Conservation (phyloP, 2,888 invertebrate species). For the Dichetophora obliterata region DNA sequence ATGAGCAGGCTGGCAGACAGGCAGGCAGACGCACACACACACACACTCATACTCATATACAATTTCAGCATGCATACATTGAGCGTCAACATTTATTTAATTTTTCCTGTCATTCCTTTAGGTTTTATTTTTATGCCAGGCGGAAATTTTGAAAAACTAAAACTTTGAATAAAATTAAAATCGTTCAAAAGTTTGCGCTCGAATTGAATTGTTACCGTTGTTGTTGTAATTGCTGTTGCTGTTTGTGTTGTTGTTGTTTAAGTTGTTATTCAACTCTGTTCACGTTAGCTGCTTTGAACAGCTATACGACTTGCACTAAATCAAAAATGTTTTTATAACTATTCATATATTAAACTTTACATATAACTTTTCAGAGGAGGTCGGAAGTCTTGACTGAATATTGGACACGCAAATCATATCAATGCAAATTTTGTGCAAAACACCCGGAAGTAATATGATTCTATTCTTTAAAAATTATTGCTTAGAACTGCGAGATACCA, state of each 20-base stretch:
- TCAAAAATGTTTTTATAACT: too few relatives aligned
- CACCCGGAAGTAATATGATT: too few relatives aligned
- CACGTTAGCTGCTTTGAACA: background rate
- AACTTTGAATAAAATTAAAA: constrained; percentile 38
- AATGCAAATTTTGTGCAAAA: too few relatives aligned
- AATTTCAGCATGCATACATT: background rate
- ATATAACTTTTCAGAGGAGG: too few relatives aligned
- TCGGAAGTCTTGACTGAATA: too few relatives aligned
- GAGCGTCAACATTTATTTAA: constrained; percentile 34
- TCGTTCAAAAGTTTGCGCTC: constrained; percentile 27
- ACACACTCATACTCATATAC: background rate
- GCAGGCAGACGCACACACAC: background rate
- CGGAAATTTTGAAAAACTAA: constrained; percentile 23
- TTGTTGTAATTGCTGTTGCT: constrained; percentile 1
- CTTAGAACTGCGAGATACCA: too few relatives aligned
- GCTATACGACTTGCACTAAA: background rate
- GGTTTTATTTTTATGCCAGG: background rate
- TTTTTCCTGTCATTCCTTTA: constrained; percentile 33
- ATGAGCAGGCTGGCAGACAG: background rate
- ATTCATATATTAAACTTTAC: too few relatives aligned
- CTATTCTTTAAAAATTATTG: too few relatives aligned
- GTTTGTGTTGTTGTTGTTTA: background rate
- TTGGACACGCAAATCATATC: too few relatives aligned
- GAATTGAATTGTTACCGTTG: constrained; percentile 11
- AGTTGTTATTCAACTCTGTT: background rate